These are phyloP conservation scores for Scelioninae gen. 1 DNA, from an alignment of 2,888 invertebrate genomes.

Conservation along the genomic window DNA sequence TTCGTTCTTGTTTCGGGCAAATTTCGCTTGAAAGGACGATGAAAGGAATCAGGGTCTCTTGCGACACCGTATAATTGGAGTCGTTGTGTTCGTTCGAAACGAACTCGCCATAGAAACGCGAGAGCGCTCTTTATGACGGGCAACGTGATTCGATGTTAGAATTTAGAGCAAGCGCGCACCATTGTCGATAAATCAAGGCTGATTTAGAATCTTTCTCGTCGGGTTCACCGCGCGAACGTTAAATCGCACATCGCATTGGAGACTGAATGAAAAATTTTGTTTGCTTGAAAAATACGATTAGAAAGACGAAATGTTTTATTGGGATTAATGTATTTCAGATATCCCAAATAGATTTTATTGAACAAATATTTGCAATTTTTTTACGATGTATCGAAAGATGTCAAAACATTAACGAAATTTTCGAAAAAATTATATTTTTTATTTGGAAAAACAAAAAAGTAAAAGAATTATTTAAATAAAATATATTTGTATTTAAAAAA, in stretches of 20 bases:
- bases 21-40: conserved; percentile 46
- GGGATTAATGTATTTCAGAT: too few species aligned
- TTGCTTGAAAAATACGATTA: not conserved
- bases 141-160: conserved; percentile 55
- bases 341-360: not conserved
- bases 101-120: conserved; percentile 50
- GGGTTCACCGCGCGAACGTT: conserved; percentile 8
- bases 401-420: too few species aligned
- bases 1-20: conserved; percentile 37
- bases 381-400: too few species aligned
- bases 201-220: conserved; percentile 58
- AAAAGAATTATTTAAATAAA: too few species aligned
- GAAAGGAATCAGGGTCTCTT: conserved; percentile 43
- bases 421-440: too few species aligned
- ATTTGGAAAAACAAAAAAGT: too few species aligned
- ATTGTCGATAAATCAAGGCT: conserved; percentile 64
- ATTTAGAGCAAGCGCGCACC: conserved; percentile 62
- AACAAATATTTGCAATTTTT: too few species aligned
- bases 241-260: conserved; percentile 3
- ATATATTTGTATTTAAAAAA: too few species aligned
- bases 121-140: conserved; percentile 44
- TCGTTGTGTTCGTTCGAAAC: conserved; percentile 36
- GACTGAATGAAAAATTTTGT: conserved; percentile 8
- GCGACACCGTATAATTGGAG: conserved; percentile 44
- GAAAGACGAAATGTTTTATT: too few species aligned